A percentile compares a stretch with the other conserved stretches of the same genome.
Conservation (phyloP, 2,797 vertebrate genomes). For the Tympanoctomys barrerae region DNA sequence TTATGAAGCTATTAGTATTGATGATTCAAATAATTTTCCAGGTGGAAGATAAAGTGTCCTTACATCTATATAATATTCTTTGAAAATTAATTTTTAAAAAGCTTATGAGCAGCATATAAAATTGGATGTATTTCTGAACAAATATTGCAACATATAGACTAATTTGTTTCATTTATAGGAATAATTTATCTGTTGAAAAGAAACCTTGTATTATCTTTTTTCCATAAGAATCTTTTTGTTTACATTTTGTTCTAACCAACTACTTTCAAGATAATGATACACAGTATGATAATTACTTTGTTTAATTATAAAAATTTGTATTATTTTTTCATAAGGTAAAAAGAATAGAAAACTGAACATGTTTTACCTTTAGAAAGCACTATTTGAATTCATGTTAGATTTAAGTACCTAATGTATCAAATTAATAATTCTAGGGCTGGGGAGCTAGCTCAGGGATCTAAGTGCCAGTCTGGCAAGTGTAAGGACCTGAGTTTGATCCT, state of each 20-base stretch:
- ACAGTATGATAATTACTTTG: not conserved
- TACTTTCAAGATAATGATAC: not conserved
- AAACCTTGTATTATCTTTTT: not conserved
- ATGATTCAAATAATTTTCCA: conserved; percentile 26
- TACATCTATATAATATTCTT: not conserved
- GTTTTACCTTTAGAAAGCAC: conserved; percentile 2
- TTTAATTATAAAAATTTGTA: not conserved
- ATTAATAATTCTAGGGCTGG: not conserved
- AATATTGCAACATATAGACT: not conserved
- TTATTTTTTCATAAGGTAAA: not conserved
- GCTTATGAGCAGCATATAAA: conserved; percentile 16
- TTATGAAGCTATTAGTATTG: conserved; percentile 12
- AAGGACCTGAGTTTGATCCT: too few species aligned
- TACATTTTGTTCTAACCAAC: not conserved
- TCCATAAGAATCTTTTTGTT: not conserved
- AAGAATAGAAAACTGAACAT: not conserved
- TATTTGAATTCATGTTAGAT: not conserved
- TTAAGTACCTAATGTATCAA: not conserved
- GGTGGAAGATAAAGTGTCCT: not conserved
- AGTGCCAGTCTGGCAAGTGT: too few species aligned
- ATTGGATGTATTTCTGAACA: conserved; percentile 14
- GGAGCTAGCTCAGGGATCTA: too few species aligned
- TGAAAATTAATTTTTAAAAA: not conserved
- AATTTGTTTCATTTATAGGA: not conserved
- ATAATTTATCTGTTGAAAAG: not conserved